A percentile compares a stretch with the other conserved stretches of the same genome.
These are phyloP conservation scores for Montipora sp. DNA, from an alignment of 64 coral and sea anemone genomes.

Conservation along the genomic window DNA sequence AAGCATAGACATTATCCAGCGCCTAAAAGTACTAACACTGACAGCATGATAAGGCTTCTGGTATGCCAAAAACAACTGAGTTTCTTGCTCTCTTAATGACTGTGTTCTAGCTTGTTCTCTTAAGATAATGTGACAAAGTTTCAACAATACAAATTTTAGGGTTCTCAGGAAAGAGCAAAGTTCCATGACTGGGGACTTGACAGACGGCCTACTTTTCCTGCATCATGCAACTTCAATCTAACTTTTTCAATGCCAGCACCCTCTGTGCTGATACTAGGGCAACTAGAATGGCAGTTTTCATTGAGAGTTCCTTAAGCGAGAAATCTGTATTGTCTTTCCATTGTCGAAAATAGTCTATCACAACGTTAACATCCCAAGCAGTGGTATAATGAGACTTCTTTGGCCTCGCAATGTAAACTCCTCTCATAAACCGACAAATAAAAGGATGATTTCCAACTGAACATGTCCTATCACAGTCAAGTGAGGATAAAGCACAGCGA, in stretches of 20 bases:
- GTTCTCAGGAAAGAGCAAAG: background rate
- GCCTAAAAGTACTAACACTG: slow-evolving; percentile 3
- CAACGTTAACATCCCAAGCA: too few species aligned
- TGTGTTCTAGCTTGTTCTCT: background rate
- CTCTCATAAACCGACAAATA: background rate
- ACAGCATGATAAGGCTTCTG: slow-evolving; percentile 14
- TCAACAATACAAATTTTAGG: slow-evolving; percentile 30
- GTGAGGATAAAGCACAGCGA: too few species aligned
- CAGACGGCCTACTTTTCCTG: slow-evolving; percentile 23
- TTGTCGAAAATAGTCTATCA: too few species aligned
- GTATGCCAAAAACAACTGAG: background rate
- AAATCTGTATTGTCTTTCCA: too few species aligned
- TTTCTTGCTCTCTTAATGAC: background rate
- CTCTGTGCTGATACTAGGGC: background rate
- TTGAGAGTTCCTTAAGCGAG: background rate
- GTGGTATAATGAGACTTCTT: too few species aligned
- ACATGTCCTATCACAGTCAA: background rate
- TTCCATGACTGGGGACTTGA: slow-evolving; percentile 8
- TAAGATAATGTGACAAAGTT: background rate
- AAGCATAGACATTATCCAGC: slow-evolving; percentile 16
- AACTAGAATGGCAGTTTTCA: background rate
- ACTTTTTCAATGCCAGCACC: background rate
- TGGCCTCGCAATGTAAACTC: background rate
- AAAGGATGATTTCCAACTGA: background rate
- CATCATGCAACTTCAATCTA: slow-evolving; percentile 16